phyloP scores from a whole-genome alignment of 1,140 invertebrate genomes.

The Drosophila repleta region DNA sequence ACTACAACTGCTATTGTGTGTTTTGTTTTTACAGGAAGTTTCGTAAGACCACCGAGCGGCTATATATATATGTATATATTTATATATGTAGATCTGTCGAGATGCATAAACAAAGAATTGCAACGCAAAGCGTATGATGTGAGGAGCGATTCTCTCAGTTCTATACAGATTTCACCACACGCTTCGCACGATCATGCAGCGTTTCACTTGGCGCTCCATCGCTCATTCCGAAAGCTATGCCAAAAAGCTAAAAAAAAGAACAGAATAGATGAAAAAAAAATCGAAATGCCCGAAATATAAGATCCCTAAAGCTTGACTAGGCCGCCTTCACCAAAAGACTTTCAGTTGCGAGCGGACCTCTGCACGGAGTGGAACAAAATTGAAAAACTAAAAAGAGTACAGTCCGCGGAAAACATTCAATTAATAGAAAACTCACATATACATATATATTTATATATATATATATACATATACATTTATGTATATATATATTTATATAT shows the following conservation, averaged over 20 bases:
- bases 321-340: constrained; percentile 69
- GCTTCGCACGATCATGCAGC: constrained; percentile 27
- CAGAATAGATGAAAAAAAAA: not conserved
- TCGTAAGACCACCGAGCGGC: constrained; percentile 64
- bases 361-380: constrained; percentile 84
- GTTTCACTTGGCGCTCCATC: constrained; percentile 38
- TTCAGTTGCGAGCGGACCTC: constrained; percentile 84
- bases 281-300: constrained; percentile 50
- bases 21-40: constrained; percentile 70
- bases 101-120: constrained; percentile 78
- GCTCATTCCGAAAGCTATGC: constrained; percentile 50
- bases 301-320: constrained; percentile 75
- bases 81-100: constrained; percentile 9
- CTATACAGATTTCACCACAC: constrained; percentile 51
- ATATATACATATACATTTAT: constrained; percentile 58
- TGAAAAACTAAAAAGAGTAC: constrained; percentile 70
- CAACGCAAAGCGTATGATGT: constrained; percentile 35
- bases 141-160: constrained; percentile 37
- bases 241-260: constrained; percentile 37
- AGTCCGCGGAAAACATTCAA: constrained; percentile 83
- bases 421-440: constrained; percentile 63
- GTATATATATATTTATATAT: constrained; percentile 47
- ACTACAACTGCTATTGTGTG: constrained; percentile 13
- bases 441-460: constrained; percentile 44
- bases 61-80: constrained; percentile 13